Base-by-base conservation (phyloP, 2,113 vertebrate species). In the Sporophila hypoxantha region DNA sequence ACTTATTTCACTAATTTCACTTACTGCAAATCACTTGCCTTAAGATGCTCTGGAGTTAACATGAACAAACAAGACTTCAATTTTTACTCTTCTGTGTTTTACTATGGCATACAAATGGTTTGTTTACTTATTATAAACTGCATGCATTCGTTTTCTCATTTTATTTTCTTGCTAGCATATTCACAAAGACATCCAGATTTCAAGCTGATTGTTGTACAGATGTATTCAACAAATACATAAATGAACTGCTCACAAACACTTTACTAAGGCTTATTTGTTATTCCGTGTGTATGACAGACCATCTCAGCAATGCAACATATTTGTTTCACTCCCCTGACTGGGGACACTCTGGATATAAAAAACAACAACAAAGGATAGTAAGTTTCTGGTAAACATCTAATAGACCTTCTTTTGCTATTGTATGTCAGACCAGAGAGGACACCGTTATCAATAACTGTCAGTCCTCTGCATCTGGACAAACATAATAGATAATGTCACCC, bases 131-230 rank as follows among this genome's bases (percentile, higher is more conserved):
- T 21, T 47, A 29, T 37, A 71, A 69, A 41, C 16, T 36, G 46
- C 17, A 30, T 3, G 32, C 12, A 29, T 9, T 6, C 0, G 0
- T 25, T n/a, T 32, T 23, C 7, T 25, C 3, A 3, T 47, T 52
- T 8, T 29, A 17, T 14, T 44, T 47, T 39, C 30, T 65, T 76
- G 6, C 44, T 65, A 86, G 46, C 8, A 83, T 82, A 89, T 65
- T 85, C 57, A 81, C 32, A 56, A 64, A 75, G 20, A 41, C 26
- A 75, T 57, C 29, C 37, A 68, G 16, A 69, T 73, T 65, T 76
- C 59, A 53, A 10, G 21, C 20, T 50, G 34, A 57, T 56, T 76
- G 42, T 42, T 70, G 4, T 25, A 55, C 6, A 14, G 15, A 37
- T 0, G 1, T 21, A 37, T 56, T 65, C 27, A 65, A 53, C 8